Evolutionary conservation across 2,888 invertebrate genomes (phyloP).

Genomic region (Ditylenchus weischeri): DNA sequence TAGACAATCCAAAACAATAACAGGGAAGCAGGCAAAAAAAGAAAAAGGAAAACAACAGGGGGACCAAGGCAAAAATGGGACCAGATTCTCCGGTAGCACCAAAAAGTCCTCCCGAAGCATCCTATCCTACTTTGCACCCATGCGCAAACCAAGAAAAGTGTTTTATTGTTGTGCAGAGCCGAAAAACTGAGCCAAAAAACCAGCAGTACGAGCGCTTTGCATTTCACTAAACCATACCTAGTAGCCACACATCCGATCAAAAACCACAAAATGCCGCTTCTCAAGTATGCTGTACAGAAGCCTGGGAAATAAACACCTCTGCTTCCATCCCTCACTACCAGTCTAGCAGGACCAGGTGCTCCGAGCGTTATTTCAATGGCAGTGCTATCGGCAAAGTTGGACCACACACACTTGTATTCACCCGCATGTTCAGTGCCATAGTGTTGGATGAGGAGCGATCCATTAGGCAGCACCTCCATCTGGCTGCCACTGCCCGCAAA

Average conservation of each 20-base stretch:
- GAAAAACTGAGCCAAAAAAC: too few relatives aligned
- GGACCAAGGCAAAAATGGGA: too few relatives aligned
- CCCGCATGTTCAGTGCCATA: constrained; percentile 34
- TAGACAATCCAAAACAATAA: too few relatives aligned
- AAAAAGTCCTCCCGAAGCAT: too few relatives aligned
- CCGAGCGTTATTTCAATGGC: constrained; percentile 26
- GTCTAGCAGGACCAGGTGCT: constrained; percentile 16
- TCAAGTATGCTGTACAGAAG: constrained; percentile 31
- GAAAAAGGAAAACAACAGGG: too few relatives aligned
- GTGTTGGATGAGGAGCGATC: constrained; percentile 43
- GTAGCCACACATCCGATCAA: constrained; percentile 52
- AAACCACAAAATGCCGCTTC: constrained; percentile 50
- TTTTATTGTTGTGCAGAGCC: not conserved
- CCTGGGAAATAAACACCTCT: not conserved
- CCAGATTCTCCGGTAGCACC: too few relatives aligned
- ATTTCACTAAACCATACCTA: constrained; percentile 35
- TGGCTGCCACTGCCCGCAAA: constrained; percentile 27
- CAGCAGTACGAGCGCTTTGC: too few relatives aligned
- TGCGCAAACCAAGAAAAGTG: too few relatives aligned
- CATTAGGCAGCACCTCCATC: constrained; percentile 41
- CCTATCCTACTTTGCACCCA: too few relatives aligned
- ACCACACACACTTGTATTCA: constrained; percentile 35
- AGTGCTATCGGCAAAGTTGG: constrained; percentile 47
- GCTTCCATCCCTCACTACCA: constrained; percentile 17
- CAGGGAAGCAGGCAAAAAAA: too few relatives aligned